Evolutionary conservation across 2,888 invertebrate species (phyloP), one percentile per base, ranked within the genome.

Genomic region (Hybos culiciformis): DNA sequence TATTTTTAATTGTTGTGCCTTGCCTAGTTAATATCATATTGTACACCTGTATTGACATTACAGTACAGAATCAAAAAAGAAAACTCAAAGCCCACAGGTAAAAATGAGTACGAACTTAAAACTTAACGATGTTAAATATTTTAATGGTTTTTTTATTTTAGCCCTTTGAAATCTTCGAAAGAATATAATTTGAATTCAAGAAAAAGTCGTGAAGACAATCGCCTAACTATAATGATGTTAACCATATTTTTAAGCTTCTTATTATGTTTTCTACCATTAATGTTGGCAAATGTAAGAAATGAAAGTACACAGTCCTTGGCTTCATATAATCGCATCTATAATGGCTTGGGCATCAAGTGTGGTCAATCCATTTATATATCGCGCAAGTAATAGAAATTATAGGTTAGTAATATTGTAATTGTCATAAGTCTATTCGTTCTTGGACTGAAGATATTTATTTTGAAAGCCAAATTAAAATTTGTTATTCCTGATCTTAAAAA

Each of bases 281-380:
- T 88, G 82, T 69, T 91, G 51, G 84, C 82, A 60, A 91, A 91
- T 65, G 87, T 91, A 5, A 75, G 85, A 12, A 87, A 87, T 60
- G 87, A 88, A 58, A 73, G 79, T 48, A 78, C 80, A 37, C 68
- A 68, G 18, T 74, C 67, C 5, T 4, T 75, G 77, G 65, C 64
- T 87, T 1, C 88, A 91, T 59, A 79, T 90, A 47, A 70, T 87
- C 43, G 84, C 87, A 1, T 88, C 88, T 0, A 77, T 90, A 41
- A 70, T 88, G 49, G 87, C 90, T 1, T 92, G 91, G 87, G 83
- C 86, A 0, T 88, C 90, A 0, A 83, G 87, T 46, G 88, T 90
- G 40, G 74, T 90, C 51, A 92, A 92, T 66, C 91, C 91, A 0
- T 73, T 91, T 48, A 87, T 91, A 50, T 92, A 92, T 66, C 90